Base-by-base conservation (phyloP, 2,113 vertebrate genomes). In the Suncus etruscus region DNA sequence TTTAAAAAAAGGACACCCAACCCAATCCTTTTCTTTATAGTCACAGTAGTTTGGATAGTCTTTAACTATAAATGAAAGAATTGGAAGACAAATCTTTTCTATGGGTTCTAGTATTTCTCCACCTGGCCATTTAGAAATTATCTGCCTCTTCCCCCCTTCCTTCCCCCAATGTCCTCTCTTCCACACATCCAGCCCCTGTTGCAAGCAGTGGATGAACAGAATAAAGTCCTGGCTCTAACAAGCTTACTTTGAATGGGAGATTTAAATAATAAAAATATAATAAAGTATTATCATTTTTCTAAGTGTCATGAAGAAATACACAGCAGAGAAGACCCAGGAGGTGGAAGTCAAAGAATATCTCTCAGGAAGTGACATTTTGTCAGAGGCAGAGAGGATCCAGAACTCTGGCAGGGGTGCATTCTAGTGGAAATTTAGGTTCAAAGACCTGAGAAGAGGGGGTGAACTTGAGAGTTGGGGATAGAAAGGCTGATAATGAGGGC, bases 221-320 rank as follows among this genome's bases (percentile, higher is more conserved):
- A 77, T 11, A 69, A 75, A 84, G 68, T 84, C 11, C 61, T 69
- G 89, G 20, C 27, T 87, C 0, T 65, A 27, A 48, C 3, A 29
- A 68, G 12, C 54, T 74, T 77, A 45, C 50, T 32, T 9, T 51
- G 20, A 83, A 66, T 22, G 22, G 39, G 47, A 80, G 10, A 89
- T 54, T 72, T 47, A 86, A 74, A 66, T 6, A 45, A 72, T 51
- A 89, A 54, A 88, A 61, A n/a, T 14, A 32, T 69, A 31, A 32
- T 58, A 50, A 89, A 70, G 51, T 29, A 22, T 11, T 65, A 48
- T 69, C 61, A 73, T 80, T 74, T 45, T 66, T 61, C 32, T 76
- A 68, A 54, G 51, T 51, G 65, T 29, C 47, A 68, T 89, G 11
- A 50, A 85, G 51, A 89, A 27, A 76, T 61, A 89, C 22, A 76